Evolutionary conservation across 1,140 invertebrate species (phyloP).

Genomic region (Drosophila kanapiae): DNA sequence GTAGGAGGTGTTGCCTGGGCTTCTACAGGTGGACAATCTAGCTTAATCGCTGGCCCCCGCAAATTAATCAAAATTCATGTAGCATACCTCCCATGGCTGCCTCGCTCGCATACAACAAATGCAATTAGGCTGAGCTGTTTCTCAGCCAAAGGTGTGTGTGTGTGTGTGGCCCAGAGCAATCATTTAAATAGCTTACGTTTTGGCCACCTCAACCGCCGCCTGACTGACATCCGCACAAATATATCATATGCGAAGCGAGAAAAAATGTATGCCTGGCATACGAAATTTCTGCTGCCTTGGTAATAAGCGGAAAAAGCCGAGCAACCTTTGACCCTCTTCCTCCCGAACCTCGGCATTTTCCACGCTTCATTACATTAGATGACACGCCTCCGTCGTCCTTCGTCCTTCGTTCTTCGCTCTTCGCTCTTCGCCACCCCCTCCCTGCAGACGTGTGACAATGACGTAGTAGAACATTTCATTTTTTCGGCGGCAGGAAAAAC

Average conservation of each 20-base stretch:
- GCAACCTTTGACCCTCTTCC: constrained; percentile 35
- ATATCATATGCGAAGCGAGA: constrained; percentile 34
- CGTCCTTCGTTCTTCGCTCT: constrained; percentile 7
- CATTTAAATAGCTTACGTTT: constrained; percentile 60
- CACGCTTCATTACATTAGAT: constrained; percentile 66
- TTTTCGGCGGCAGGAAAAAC: constrained; percentile 48
- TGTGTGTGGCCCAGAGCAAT: constrained; percentile 29
- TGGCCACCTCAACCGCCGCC: constrained; percentile 33
- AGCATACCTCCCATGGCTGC: constrained; percentile 17
- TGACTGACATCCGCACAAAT: constrained; percentile 37
- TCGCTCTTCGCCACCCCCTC: constrained; percentile 8
- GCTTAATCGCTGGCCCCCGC: constrained; percentile 38
- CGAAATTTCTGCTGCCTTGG: constrained; percentile 33
- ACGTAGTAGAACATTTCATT: constrained; percentile 64
- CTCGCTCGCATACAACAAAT: constrained; percentile 30
- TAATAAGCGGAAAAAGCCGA: constrained; percentile 45
- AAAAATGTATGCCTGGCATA: constrained; percentile 37
- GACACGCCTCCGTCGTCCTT: constrained; percentile 43
- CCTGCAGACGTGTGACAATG: constrained; percentile 57
- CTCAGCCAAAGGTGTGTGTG: not conserved
- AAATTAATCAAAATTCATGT: constrained; percentile 57
- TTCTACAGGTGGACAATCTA: constrained; percentile 35
- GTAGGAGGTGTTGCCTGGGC: not conserved
- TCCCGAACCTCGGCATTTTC: constrained; percentile 10
- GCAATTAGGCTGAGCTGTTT: constrained; percentile 48